These are phyloP conservation scores for Oreochromis niloticus DNA, from an alignment of 2,113 vertebrate genomes.

Conservation along the genomic window DNA sequence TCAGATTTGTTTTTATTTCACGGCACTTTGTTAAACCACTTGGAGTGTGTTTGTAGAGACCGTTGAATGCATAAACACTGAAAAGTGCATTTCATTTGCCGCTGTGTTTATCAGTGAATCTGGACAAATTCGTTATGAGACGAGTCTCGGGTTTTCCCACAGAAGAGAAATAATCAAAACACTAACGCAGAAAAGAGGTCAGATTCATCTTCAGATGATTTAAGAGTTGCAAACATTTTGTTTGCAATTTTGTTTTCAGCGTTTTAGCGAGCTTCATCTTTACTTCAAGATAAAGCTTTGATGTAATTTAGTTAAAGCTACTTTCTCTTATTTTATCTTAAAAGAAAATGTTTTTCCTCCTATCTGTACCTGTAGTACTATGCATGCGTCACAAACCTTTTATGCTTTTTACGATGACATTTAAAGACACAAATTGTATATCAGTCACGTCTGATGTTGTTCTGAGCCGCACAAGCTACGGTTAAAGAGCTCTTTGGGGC, in stretches of 20 bases:
- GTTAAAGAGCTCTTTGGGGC: background rate
- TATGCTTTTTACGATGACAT: background rate
- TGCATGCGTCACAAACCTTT: background rate
- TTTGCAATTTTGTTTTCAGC: background rate
- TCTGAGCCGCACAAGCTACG: background rate
- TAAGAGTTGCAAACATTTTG: background rate
- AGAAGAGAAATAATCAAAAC: background rate
- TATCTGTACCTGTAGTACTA: background rate
- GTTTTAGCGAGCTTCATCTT: background rate
- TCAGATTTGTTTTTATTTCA: background rate
- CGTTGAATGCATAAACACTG: background rate
- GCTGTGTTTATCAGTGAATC: background rate
- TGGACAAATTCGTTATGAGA: background rate
- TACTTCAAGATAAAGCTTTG: background rate
- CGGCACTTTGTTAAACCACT: background rate
- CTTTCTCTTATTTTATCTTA: background rate
- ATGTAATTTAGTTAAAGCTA: background rate
- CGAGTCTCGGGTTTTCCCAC: background rate
- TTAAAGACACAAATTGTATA: background rate
- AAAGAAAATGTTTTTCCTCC: background rate
- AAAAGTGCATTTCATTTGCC: background rate
- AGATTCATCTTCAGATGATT: background rate
- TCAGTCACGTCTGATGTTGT: background rate
- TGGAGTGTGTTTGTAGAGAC: background rate
- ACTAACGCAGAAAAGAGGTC: background rate